Evolutionary conservation across 2,113 vertebrate species (phyloP).

Genomic region (Zosterops japonicus): DNA sequence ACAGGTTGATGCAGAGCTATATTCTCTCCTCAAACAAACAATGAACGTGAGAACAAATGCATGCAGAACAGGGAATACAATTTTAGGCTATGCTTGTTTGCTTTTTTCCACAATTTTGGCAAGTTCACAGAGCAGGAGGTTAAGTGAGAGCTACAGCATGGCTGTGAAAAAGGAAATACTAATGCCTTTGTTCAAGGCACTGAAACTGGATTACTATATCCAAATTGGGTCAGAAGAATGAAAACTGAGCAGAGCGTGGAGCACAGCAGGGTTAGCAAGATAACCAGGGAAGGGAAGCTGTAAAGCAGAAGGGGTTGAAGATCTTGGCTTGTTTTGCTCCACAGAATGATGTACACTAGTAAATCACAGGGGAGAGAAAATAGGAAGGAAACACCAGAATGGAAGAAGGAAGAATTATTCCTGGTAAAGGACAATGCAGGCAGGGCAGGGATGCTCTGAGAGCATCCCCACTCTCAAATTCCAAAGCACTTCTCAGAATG

Average conservation of each 20-base stretch:
- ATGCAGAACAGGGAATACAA: neutral
- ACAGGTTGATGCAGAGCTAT: neutral
- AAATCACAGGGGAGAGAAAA: neutral
- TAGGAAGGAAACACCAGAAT: neutral
- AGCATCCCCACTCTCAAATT: neutral
- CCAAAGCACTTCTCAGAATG: neutral
- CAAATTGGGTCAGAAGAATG: neutral
- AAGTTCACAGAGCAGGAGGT: neutral
- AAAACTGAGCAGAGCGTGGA: neutral
- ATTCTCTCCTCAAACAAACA: neutral
- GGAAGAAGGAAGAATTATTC: neutral
- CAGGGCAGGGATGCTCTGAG: fast-evolving
- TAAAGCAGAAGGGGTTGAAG: neutral
- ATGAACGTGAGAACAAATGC: neutral
- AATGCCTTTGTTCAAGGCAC: neutral
- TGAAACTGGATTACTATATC: neutral
- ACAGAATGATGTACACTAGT: neutral
- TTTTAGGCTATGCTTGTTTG: neutral
- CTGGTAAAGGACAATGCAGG: neutral
- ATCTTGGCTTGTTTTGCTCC: neutral
- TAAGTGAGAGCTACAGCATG: fast-evolving
- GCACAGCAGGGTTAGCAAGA: neutral
- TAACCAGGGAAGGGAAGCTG: neutral
- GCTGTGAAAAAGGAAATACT: neutral
- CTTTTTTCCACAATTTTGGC: neutral